A percentile compares a stretch with the other conserved stretches of the same genome.
Conservation (phyloP, 1,140 invertebrate genomes). For the Chrysomallon squamiferum region DNA sequence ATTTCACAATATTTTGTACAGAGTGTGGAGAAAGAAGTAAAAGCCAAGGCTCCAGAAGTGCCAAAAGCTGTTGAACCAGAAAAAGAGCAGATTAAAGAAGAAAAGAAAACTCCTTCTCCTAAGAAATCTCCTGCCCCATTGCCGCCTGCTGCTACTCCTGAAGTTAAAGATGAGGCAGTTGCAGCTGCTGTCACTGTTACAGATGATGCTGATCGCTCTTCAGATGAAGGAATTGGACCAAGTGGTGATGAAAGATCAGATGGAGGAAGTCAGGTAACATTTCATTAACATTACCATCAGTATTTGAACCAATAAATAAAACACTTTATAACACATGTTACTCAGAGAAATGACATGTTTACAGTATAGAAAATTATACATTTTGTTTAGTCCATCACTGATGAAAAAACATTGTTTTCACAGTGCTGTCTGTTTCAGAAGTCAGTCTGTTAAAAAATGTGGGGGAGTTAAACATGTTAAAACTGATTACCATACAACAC, state of each 20-base stretch:
- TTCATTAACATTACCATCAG: no score
- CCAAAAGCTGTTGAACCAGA: conserved; percentile 3
- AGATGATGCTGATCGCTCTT: conserved; percentile 30
- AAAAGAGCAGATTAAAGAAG: conserved; percentile 9
- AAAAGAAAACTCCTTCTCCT: conserved; percentile 21
- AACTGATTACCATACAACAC: no score
- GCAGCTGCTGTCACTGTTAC: conserved; percentile 15
- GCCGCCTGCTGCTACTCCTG: conserved; percentile 9
- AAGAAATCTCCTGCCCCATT: conserved; percentile 30
- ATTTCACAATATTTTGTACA: background rate
- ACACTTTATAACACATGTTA: no score
- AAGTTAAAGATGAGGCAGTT: conserved; percentile 11
- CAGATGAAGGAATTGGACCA: conserved; percentile 48
- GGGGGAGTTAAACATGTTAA: no score
- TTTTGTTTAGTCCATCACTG: no score
- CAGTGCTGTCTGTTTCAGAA: no score
- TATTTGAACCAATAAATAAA: no score
- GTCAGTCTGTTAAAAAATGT: no score
- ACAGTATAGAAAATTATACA: no score
- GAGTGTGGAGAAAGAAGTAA: conserved; percentile 8
- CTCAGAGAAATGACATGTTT: no score
- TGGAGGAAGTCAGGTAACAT: conserved; percentile 29
- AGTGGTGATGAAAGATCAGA: conserved; percentile 44
- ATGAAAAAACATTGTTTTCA: no score
- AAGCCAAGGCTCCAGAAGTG: background rate